A percentile compares a stretch with the other conserved stretches of the same genome.
Evolutionary conservation across 1,140 invertebrate species (phyloP).

Genomic region (Battus philenor): DNA sequence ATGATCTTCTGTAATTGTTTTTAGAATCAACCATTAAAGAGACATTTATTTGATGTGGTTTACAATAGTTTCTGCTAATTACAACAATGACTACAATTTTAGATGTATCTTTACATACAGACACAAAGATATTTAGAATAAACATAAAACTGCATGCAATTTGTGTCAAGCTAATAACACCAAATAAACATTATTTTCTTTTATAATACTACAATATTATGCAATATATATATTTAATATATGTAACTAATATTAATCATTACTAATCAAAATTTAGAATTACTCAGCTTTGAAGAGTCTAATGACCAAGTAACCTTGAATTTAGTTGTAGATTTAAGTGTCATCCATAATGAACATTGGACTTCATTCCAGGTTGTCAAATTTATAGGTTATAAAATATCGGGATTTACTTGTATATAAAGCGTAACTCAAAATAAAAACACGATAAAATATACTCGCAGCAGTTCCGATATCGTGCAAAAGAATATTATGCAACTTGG

Average conservation of each 20-base stretch:
- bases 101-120: background rate
- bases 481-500: slow-evolving; percentile 46
- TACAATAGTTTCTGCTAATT: too few species aligned
- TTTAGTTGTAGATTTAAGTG: slow-evolving; percentile 40
- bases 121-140: background rate
- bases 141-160: slow-evolving; percentile 1
- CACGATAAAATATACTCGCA: slow-evolving; percentile 14
- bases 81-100: background rate
- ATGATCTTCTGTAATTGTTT: too few species aligned
- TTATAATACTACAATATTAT: background rate
- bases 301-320: slow-evolving; percentile 56
- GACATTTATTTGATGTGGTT: too few species aligned
- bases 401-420: slow-evolving; percentile 18
- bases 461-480: slow-evolving; percentile 32
- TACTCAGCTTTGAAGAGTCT: slow-evolving; percentile 15
- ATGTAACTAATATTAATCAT: too few species aligned
- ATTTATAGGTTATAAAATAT: slow-evolving; percentile 61
- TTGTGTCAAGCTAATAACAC: background rate
- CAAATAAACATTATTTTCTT: background rate
- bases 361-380: slow-evolving; percentile 55
- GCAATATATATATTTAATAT: too few species aligned
- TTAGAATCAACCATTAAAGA: too few species aligned
- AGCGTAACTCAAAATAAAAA: slow-evolving; percentile 20
- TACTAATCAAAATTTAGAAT: background rate
- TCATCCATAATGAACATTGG: slow-evolving; percentile 59